Evolutionary conservation across 2,113 vertebrate species (phyloP).

Genomic region (Notothenia coriiceps): DNA sequence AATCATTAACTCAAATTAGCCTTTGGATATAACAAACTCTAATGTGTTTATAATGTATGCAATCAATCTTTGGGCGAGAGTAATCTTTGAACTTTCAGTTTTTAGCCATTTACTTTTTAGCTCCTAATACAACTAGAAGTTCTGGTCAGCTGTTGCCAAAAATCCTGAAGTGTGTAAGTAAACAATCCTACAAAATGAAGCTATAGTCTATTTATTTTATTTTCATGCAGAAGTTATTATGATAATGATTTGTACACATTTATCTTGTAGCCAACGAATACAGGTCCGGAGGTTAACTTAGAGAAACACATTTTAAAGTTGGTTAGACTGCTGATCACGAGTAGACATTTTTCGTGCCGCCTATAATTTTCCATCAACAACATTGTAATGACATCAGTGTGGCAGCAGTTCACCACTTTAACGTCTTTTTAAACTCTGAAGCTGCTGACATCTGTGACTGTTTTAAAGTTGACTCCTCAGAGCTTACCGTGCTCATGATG

Average conservation of each 20-base stretch:
- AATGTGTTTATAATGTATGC: background rate
- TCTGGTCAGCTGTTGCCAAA: too few relatives aligned
- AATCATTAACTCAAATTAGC: background rate
- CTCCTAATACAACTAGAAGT: too few relatives aligned
- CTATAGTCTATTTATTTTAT: too few relatives aligned
- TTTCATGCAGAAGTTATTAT: too few relatives aligned
- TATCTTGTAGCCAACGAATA: too few relatives aligned
- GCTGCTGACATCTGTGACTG: constrained; percentile 65
- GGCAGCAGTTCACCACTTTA: constrained; percentile 13
- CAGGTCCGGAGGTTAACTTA: background rate
- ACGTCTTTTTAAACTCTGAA: constrained; percentile 47
- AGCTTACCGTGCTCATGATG: constrained; percentile 11
- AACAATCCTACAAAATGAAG: too few relatives aligned
- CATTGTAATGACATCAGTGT: constrained; percentile 24
- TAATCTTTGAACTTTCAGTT: too few relatives aligned
- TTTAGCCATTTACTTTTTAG: too few relatives aligned
- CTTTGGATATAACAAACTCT: too few relatives aligned
- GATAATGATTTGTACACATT: too few relatives aligned
- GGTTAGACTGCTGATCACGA: too few relatives aligned
- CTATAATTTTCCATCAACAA: background rate
- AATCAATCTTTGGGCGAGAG: background rate
- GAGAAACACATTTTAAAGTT: background rate
- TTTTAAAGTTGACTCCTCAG: constrained; percentile 40
- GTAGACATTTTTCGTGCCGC: background rate
- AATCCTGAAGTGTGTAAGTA: too few relatives aligned